Evolutionary conservation across 1,140 invertebrate species (phyloP).

Genomic region (Drosophila orosa): DNA sequence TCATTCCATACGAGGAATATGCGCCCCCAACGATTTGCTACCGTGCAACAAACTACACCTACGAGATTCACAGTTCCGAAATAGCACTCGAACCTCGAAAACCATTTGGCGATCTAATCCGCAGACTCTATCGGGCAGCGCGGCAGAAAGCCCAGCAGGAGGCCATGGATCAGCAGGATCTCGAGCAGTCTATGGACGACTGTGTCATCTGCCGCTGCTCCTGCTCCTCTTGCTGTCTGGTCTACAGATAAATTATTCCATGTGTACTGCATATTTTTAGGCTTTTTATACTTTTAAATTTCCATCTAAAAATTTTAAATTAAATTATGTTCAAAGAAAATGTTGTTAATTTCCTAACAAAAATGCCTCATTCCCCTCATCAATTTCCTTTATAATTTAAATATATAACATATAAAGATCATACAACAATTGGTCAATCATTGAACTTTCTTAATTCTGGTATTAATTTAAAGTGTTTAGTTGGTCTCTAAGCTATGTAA

Average conservation of each 20-base stretch:
- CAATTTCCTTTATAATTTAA: background rate
- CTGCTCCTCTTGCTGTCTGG: constrained; percentile 21
- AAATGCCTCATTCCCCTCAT: background rate
- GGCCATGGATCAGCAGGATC: constrained; percentile 7
- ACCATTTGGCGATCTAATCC: constrained; percentile 16
- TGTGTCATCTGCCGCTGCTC: constrained; percentile 4
- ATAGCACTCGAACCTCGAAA: background rate
- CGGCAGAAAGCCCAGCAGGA: constrained; percentile 2
- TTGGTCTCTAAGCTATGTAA: background rate
- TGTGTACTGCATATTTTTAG: constrained; percentile 34
- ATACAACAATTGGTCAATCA: too few relatives aligned
- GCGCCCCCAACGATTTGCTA: background rate
- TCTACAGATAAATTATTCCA: background rate
- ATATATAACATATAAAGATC: too few relatives aligned
- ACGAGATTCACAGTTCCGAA: constrained; percentile 10
- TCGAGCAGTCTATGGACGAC: background rate
- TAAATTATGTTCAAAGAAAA: background rate
- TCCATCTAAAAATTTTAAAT: constrained; percentile 13
- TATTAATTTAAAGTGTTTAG: background rate
- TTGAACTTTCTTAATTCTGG: background rate
- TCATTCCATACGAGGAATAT: background rate
- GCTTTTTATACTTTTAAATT: background rate
- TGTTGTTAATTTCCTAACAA: background rate
- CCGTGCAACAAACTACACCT: constrained; percentile 8
- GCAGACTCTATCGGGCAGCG: constrained; percentile 16